Base-by-base conservation (phyloP, 2,888 invertebrate species). In the Rotaria macrura region DNA sequence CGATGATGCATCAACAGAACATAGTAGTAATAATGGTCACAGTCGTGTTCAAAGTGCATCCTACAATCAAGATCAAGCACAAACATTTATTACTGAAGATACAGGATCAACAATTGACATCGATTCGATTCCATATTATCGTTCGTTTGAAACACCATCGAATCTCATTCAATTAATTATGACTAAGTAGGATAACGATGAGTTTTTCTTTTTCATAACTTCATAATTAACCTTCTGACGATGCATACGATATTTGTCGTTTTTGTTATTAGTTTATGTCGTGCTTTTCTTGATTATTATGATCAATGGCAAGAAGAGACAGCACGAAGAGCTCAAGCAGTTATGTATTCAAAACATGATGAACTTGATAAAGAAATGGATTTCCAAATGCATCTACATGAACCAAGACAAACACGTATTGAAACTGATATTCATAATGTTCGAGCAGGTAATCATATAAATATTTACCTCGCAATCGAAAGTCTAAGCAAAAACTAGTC, bases 381-480 rank as follows among this genome's bases (percentile, higher is more conserved):
- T 86, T 88, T 91, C 25, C 88, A 90, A 52, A 88, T 90, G 20
- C 91, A 91, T 87, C 89, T 91, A 12, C 91, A 91, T 87, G 89
- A 90, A 87, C 90, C 91, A 4, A 88, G 91, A 57, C 85, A 89
- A 7, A 87, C 89, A 25, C 87, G 91, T 43, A 89, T 90, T 20
- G 90, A 91, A 85, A 88, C 89, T 84, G 91, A 91, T 87, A 89
- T 91, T 10, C 90, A 91, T 86, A 90, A 91, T 88, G 91, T 91
- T 79, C 87, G 91, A 85, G 90, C 90, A 86, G 90, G 90, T 90
- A 87, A 83, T 88, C 84, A 40, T 40, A 34, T 25, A 20, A n/a
- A 47, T n/a, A 12, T 83, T 49, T n/a, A 38, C 17, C 2, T 14
- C 10, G 10, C 17, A 14, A 49, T 49, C 17, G 2, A 49, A 2